These are phyloP conservation scores for Amphiprion ocellaris DNA, from an alignment of 2,113 vertebrate species.

Conservation along the genomic window DNA sequence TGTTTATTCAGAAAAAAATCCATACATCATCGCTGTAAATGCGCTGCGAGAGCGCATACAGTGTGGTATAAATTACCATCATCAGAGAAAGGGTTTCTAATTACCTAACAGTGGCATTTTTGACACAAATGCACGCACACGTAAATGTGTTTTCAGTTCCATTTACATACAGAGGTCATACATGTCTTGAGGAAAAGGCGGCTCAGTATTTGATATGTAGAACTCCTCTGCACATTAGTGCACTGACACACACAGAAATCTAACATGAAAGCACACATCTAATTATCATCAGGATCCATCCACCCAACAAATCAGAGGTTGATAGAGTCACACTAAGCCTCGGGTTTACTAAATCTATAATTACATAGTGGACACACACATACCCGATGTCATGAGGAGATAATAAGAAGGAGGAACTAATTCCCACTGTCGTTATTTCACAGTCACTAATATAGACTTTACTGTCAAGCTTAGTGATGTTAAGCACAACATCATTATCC, in stretches of 20 bases:
- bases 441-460: constrained; percentile 15
- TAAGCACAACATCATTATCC: neutral
- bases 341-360: constrained; percentile 67
- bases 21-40: constrained; percentile 15
- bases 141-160: neutral
- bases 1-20: constrained; percentile 4
- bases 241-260: neutral
- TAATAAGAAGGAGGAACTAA: constrained; percentile 25
- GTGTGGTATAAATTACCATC: neutral
- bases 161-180: neutral
- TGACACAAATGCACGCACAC: neutral
- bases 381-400: constrained; percentile 31
- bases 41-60: neutral
- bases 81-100: constrained; percentile 21
- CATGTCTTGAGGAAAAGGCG: neutral
- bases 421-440: constrained; percentile 23
- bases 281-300: constrained; percentile 46
- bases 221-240: neutral
- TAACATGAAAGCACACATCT: neutral
- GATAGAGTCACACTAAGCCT: constrained; percentile 62
- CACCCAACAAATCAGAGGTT: constrained; percentile 63
- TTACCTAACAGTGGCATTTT: neutral
- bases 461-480: constrained; percentile 13
- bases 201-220: constrained; percentile 1
- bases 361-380: constrained; percentile 51